Base-by-base conservation (phyloP, 2,888 invertebrate genomes). In the Mechanitis mazaeus region DNA sequence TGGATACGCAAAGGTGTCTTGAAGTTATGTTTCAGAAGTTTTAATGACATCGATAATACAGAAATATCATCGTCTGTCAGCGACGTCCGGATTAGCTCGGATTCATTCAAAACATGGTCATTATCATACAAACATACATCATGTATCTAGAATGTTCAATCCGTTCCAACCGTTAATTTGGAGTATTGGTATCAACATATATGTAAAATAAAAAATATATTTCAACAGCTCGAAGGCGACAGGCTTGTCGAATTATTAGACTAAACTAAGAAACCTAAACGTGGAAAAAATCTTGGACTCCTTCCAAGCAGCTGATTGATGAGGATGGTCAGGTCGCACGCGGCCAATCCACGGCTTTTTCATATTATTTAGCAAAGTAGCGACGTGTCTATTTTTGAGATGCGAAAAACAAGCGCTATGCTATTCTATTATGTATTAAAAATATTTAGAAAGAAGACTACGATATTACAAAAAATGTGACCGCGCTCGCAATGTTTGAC, bases 281-380 rank as follows among this genome's bases (percentile, higher is more conserved):
- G 87, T 87, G 86, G 87, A 89, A 90, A 88, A 89, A 90, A 88
- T 85, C 77, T 90, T 90, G 89, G 90, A 87, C 79, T 71, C 76
- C 76, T 74, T 87, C 90, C 90, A 90, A 90, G 84, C 85, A 87
- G 87, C 87, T 90, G 90, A 90, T 90, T 89, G 90, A 90, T 90
- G 90, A 89, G 90, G 90, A 89, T 90, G 90, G 90, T 87, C 90
- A 90, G 88, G 87, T 89, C 83, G 89, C 85, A 85, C 88, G 88
- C 89, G 87, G 85, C 89, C 89, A 90, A 90, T 89, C 88, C 81
- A 80, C 85, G 84, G 82, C 84, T 86, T 87, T 88, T 88, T 90
- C 89, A 84, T 90, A 89, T 89, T 90, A 89, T 90, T 90, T 84
- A 89, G 89, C 85, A 81, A 86, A 89, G 83, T 83, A 84, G 87